Evolutionary conservation across 2,797 vertebrate species (phyloP), one percentile per base, ranked within the genome.

Genomic region (Smutsia gigantea): DNA sequence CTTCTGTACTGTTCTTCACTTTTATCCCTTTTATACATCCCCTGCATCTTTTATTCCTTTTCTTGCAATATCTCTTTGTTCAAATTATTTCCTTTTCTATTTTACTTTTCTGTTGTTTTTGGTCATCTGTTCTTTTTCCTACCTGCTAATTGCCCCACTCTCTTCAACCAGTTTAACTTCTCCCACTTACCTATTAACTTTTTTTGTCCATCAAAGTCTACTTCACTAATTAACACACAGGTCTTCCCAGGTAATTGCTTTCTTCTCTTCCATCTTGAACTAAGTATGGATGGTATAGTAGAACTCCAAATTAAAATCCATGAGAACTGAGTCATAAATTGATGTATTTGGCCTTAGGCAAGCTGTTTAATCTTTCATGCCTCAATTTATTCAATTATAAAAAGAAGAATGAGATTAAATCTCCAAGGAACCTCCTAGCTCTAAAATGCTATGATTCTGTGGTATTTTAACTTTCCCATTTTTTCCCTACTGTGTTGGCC

Each of bases 231-330:
- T 86, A 93, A 83, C 49, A 34, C n/a, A 46, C 37, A 77, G 59
- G 1, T 69, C 29, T 83, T 57, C 42, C 78, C 51, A 74, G 42
- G 37, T 21, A 74, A 72, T 55, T 63, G n/a, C n/a, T 89, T 86
- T 72, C 55, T 95, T 92, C 17, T 57, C 55, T 96, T 87, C 51
- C 29, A 39, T 87, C 11, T 95, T 96, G 49, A 83, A 66, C 59
- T 91, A 87, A 90, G 23, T 77, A 75, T 85, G 11, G 19, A 75
- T 85, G 11, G 19, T 82, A 9, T 77, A 87, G 55, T 63, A 89
- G 49, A 94, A 90, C 39, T 96, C 51, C 23, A 78, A 63, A 74
- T 86, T 84, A 93, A 97, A 93, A 94, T 18, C 57, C 39, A n/a
- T 66, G 34, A 91, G 27, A 82, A 18, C 51, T 93, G 49, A 91